Evolutionary conservation across 1,140 invertebrate species (phyloP).

Genomic region (Frieseomelitta varia): DNA sequence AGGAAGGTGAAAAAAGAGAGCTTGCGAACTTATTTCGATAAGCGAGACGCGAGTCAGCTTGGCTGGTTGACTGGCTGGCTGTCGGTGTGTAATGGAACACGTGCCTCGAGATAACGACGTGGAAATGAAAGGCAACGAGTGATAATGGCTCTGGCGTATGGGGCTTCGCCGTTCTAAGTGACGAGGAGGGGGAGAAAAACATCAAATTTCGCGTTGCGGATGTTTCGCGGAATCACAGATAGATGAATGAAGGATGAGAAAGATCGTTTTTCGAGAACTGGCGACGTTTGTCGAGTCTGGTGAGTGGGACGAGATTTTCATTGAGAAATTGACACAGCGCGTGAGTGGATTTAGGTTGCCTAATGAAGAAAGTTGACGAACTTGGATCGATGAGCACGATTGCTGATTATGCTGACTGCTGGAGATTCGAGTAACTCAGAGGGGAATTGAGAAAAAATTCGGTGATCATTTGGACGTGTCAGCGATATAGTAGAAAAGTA

Average conservation of each 20-base stretch:
- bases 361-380: not conserved
- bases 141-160: constrained; percentile 32
- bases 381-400: not conserved
- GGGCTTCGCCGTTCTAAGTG: not conserved
- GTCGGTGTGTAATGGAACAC: constrained; percentile 27
- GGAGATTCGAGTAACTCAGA: not conserved
- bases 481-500: no score
- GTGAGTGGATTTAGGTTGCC: not conserved
- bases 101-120: constrained; percentile 42
- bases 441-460: not conserved
- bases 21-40: constrained; percentile 13
- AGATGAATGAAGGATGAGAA: not conserved
- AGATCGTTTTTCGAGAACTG: not conserved
- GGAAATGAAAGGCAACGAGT: constrained; percentile 49
- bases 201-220: not conserved
- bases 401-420: not conserved
- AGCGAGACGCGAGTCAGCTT: not conserved
- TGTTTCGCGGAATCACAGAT: not conserved
- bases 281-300: not conserved
- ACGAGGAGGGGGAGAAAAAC: not conserved
- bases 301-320: not conserved
- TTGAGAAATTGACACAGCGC: not conserved
- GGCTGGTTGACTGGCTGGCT: not conserved
- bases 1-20: not conserved
- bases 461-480: not conserved